Conservation (phyloP, 1,140 invertebrate species). For the Triops cancriformis region DNA sequence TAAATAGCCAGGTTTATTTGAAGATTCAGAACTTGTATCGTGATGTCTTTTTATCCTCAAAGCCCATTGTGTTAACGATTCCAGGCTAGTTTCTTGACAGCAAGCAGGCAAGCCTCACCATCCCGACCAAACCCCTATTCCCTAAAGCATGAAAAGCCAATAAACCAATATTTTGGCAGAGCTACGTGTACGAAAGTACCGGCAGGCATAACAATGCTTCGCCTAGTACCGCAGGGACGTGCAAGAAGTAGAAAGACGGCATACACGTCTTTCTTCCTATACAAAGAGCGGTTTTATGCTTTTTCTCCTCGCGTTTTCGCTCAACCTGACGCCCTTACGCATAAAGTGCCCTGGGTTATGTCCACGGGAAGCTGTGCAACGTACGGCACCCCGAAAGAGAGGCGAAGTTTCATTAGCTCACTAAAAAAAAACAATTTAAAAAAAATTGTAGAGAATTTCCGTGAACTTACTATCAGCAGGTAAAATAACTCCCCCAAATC, state of each 20-base stretch:
- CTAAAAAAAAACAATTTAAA: no score
- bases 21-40: background rate
- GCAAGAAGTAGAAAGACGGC: background rate
- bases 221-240: background rate
- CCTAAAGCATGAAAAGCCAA: constrained; percentile 5
- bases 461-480: background rate
- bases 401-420: no score
- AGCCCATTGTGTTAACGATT: background rate
- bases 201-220: background rate
- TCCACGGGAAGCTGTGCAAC: no score
- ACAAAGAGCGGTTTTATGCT: background rate
- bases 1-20: background rate
- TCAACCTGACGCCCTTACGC: background rate
- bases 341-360: no score
- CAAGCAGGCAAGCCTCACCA: no score
- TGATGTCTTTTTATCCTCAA: background rate
- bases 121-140: background rate
- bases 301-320: background rate
- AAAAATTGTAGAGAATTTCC: no score
- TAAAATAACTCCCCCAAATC: background rate
- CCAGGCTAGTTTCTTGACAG: background rate
- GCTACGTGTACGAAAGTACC: background rate
- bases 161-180: background rate
- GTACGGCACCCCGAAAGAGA: no score
- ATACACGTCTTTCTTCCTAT: background rate